phyloP scores from a whole-genome alignment of 2,113 vertebrate genomes.

The Platysternon megacephalum region DNA sequence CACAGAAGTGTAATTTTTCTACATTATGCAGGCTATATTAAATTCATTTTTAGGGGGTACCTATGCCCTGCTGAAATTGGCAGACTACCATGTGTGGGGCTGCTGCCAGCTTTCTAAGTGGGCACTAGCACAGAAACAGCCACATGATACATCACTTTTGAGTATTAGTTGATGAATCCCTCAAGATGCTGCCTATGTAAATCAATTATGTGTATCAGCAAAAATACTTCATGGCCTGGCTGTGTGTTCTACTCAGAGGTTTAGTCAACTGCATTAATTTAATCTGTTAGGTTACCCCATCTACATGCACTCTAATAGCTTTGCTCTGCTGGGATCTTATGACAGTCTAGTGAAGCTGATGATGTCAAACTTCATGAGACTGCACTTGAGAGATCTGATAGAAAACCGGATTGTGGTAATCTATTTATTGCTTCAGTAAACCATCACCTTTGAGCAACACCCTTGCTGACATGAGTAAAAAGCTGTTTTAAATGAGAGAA shows the following conservation, averaged over 20 bases:
- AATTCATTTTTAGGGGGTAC: conserved; percentile 54
- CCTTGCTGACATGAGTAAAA: neutral
- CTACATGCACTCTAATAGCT: neutral
- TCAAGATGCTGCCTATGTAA: conserved; percentile 4
- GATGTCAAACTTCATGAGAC: neutral
- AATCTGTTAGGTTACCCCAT: neutral
- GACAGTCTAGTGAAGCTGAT: neutral
- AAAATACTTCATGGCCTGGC: neutral
- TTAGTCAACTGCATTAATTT: conserved; percentile 28
- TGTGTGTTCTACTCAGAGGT: neutral
- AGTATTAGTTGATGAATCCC: conserved; percentile 48
- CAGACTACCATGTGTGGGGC: conserved; percentile 20
- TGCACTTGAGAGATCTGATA: neutral
- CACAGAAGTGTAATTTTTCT: conserved; percentile 38
- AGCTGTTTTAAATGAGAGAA: neutral
- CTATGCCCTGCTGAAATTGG: conserved; percentile 35
- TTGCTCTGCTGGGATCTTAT: neutral
- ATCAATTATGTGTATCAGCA: neutral
- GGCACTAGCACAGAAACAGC: conserved; percentile 46
- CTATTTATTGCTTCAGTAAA: neutral
- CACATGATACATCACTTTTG: conserved; percentile 41
- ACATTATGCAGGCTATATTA: conserved; percentile 41
- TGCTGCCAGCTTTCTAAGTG: conserved; percentile 36
- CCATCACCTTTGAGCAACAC: neutral
- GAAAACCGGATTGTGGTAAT: neutral